A percentile compares a stretch with the other conserved stretches of the same genome.
phyloP scores from a whole-genome alignment of 2,113 vertebrate species.

The Alosa alosa region DNA sequence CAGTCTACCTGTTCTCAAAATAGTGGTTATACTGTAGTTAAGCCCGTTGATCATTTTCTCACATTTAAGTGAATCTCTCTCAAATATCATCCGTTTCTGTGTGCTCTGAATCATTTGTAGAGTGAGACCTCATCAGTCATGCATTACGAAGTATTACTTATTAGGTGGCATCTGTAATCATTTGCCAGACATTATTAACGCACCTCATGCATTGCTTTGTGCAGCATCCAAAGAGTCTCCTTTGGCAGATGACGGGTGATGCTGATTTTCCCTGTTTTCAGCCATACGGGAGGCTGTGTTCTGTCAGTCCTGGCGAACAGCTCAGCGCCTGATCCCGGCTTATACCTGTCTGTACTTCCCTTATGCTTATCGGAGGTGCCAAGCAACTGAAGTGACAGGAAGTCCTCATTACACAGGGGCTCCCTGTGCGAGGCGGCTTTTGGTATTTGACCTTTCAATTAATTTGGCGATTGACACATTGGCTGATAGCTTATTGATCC shows the following conservation, averaged over 20 bases:
- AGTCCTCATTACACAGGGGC: background rate
- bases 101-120: background rate
- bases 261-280: background rate
- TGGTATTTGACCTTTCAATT: background rate
- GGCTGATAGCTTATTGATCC: constrained; percentile 5
- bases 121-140: background rate
- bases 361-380: background rate
- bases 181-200: background rate
- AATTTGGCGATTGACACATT: background rate
- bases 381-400: background rate
- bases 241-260: background rate
- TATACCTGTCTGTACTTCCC: background rate
- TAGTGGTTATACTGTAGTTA: too few relatives aligned
- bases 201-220: background rate
- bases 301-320: background rate
- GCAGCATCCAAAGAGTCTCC: background rate
- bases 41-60: too few relatives aligned
- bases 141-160: background rate
- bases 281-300: background rate
- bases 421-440: background rate
- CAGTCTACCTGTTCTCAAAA: too few relatives aligned
- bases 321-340: background rate
- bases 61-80: too few relatives aligned
- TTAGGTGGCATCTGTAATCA: background rate
- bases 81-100: too few relatives aligned